Base-by-base conservation (phyloP, 2,113 vertebrate species). In the Petrocephalus zakoni region DNA sequence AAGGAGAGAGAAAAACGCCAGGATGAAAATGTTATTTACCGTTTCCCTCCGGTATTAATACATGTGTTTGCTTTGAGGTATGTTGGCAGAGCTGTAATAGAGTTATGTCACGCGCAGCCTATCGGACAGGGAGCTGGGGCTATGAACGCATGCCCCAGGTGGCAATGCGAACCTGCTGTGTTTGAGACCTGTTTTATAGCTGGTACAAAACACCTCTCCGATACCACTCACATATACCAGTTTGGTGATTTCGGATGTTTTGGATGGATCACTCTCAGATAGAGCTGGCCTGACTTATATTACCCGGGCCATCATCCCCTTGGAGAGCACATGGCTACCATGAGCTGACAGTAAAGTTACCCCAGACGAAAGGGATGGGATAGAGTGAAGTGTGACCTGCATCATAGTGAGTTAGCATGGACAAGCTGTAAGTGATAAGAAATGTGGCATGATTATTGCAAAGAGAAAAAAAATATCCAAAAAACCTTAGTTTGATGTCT, bases 11-110 rank as follows among this genome's bases (percentile, higher is more conserved):
- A 56, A 58, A 87, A 88, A 89, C 78, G 75, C 21, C 64, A 49
- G 83, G 85, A 89, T 89, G 88, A 87, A 90, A 86, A 87, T 75
- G 46, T 72, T 83, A 88, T 83, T 89, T 84, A 85, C 82, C 78
- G 34, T 64, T 53, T 82, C 75, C 88, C 68, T 21, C 15, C 37
- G 15, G 34, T 81, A 78, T 83, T 83, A 56, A 86, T 78, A 52
- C 53, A 47, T 9, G 52, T 49, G 42, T 83, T 34, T 46, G 17
- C 37, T 87, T 11, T 85, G 87, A 37, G 42, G 68, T 81, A 29
- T 86, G 49, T 19, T 53, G 25, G 25, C 51, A 58, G 85, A 34
- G 61, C 22, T 88, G 1, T 46, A 37, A 56, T 21, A 21, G 10
- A 64, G 34, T 53, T 52, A n/a, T 78, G 87, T 88, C 47, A 34